These are phyloP conservation scores for Marmota monax DNA, from an alignment of 2,113 vertebrate genomes.

Conservation along the genomic window DNA sequence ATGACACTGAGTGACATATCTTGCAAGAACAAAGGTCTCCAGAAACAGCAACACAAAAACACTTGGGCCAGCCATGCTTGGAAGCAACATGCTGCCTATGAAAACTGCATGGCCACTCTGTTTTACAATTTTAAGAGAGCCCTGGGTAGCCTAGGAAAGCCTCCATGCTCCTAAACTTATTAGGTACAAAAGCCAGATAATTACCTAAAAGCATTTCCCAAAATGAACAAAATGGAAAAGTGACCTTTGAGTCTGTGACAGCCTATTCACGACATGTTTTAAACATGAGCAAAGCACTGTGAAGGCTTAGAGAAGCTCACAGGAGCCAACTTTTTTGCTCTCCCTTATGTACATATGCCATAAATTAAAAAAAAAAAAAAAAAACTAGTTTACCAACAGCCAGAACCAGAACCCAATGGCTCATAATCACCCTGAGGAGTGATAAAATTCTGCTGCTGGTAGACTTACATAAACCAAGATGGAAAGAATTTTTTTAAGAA, in stretches of 20 bases:
- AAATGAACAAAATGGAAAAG: constrained; percentile 76
- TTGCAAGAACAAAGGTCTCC: constrained; percentile 59
- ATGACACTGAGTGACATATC: neutral
- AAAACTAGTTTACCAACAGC: constrained; percentile 46
- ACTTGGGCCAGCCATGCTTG: neutral
- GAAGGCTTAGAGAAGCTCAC: constrained; percentile 12
- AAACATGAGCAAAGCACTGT: constrained; percentile 21
- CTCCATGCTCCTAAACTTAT: constrained; percentile 65
- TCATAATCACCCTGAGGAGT: constrained; percentile 53
- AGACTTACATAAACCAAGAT: constrained; percentile 67
- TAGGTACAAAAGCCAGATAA: constrained; percentile 79
- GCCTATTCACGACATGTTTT: constrained; percentile 56
- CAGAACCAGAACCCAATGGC: constrained; percentile 33
- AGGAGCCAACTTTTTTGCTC: constrained; percentile 57
- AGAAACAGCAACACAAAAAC: constrained; percentile 26
- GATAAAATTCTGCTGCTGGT: constrained; percentile 69
- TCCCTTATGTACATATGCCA: constrained; percentile 38
- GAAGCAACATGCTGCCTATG: neutral
- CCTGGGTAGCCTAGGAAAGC: neutral
- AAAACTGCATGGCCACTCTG: neutral
- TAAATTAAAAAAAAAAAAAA: constrained; percentile 76
- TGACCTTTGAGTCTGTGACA: constrained; percentile 74
- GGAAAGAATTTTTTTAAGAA: constrained; percentile 67
- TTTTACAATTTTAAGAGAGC: constrained; percentile 51
- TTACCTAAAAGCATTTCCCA: constrained; percentile 79